Evolutionary conservation across 64 coral and sea anemone species (phyloP).

Genomic region (Porites lutea): DNA sequence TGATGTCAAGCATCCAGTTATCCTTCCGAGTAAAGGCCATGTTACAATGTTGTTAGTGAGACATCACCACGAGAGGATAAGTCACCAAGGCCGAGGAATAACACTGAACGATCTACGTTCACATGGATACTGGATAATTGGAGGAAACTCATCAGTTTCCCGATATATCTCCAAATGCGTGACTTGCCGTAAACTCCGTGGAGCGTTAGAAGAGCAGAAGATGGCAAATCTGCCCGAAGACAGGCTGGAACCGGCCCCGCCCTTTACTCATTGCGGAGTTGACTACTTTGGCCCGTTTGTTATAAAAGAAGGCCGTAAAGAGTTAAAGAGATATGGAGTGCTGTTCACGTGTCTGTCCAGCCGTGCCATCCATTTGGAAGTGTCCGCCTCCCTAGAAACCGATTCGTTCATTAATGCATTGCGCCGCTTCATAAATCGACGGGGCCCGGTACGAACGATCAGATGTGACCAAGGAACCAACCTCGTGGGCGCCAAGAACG

Average conservation of each 20-base stretch:
- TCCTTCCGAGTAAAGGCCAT: constrained; percentile 1
- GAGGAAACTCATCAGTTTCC: background rate
- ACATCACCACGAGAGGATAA: constrained; percentile 10
- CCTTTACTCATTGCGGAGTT: background rate
- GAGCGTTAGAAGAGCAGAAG: constrained; percentile 2
- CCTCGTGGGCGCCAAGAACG: background rate
- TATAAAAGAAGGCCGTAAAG: constrained; percentile 27
- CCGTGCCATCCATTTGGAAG: background rate
- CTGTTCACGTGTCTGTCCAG: background rate
- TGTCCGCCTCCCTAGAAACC: background rate
- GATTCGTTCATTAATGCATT: constrained; percentile 11
- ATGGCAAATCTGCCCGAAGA: constrained; percentile 23
- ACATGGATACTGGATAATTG: constrained; percentile 3
- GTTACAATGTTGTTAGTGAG: background rate
- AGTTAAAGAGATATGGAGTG: constrained; percentile 3
- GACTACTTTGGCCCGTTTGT: background rate
- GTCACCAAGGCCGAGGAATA: background rate
- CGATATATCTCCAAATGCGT: constrained; percentile 4
- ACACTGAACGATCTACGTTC: constrained; percentile 1
- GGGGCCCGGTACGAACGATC: background rate
- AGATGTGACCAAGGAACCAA: background rate
- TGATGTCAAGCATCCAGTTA: constrained; percentile 15
- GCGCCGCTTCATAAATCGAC: background rate
- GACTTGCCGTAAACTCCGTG: background rate
- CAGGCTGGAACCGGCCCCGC: constrained; percentile 16